Evolutionary conservation across 1,140 invertebrate genomes (phyloP).

Genomic region (Microplitis mediator): DNA sequence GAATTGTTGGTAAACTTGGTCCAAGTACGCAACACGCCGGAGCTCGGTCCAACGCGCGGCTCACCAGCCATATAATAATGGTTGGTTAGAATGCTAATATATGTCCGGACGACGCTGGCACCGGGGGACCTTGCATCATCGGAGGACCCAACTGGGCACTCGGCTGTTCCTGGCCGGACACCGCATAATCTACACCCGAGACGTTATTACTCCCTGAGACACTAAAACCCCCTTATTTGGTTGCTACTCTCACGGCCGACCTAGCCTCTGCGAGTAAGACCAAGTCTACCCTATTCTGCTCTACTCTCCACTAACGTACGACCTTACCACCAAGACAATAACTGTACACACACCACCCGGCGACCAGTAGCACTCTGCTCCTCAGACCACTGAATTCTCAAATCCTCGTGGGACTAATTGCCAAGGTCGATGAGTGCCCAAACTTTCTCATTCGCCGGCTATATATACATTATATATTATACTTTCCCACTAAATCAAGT

Average conservation of each 20-base stretch:
- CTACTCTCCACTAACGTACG: background rate
- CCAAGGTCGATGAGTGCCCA: constrained; percentile 19
- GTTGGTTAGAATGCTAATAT: constrained; percentile 64
- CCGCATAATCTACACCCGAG: constrained; percentile 61
- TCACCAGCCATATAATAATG: constrained; percentile 62
- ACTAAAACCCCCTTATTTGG: constrained; percentile 51
- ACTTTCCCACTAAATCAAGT: background rate
- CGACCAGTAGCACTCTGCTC: background rate
- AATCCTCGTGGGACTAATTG: constrained; percentile 41
- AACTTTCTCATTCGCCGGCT: constrained; percentile 4
- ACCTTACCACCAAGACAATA: background rate
- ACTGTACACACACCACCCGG: background rate
- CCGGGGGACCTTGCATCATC: constrained; percentile 63
- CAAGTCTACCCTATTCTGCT: no score
- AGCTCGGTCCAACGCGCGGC: constrained; percentile 53
- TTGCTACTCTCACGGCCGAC: background rate
- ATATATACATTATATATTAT: background rate
- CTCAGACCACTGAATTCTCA: constrained; percentile 9
- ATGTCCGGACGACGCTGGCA: constrained; percentile 58
- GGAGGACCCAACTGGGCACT: constrained; percentile 62
- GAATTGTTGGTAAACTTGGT: constrained; percentile 65
- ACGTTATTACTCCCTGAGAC: constrained; percentile 62
- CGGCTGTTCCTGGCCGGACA: constrained; percentile 52
- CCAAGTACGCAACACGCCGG: constrained; percentile 61
- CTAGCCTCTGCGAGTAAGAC: background rate